phyloP scores from a whole-genome alignment of 2,113 vertebrate genomes.

The Phrynosoma blainvillii region DNA sequence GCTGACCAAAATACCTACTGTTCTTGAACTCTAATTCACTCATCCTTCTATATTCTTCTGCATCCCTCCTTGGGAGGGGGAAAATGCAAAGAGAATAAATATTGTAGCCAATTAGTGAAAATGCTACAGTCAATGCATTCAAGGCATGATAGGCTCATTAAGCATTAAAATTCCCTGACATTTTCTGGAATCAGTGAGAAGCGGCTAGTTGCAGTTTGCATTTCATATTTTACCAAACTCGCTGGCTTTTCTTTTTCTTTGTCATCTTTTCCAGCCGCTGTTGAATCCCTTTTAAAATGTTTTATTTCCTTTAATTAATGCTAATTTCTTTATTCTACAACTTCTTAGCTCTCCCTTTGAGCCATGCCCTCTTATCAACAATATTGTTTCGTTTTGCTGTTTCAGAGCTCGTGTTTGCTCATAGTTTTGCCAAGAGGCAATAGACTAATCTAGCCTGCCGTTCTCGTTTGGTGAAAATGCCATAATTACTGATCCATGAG shows the following conservation, averaged over 20 bases:
- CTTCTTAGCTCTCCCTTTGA: constrained; percentile 39
- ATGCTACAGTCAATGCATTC: constrained; percentile 79
- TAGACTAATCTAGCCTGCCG: constrained; percentile 73
- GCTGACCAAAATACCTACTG: background rate
- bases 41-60: constrained; percentile 15
- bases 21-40: constrained; percentile 25
- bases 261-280: constrained; percentile 27
- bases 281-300: constrained; percentile 34
- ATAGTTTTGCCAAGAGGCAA: constrained; percentile 75
- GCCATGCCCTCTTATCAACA: constrained; percentile 50
- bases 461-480: constrained; percentile 76
- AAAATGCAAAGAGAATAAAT: constrained; percentile 67
- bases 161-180: constrained; percentile 85
- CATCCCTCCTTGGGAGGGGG: constrained; percentile 21
- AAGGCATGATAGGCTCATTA: constrained; percentile 82
- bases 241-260: constrained; percentile 46
- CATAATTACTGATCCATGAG: constrained; percentile 78
- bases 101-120: constrained; percentile 85
- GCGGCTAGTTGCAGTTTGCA: constrained; percentile 56
- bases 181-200: constrained; percentile 74
- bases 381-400: constrained; percentile 61
- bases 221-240: constrained; percentile 45
- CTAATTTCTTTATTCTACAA: constrained; percentile 33
- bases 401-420: constrained; percentile 66
- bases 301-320: background rate